Base-by-base conservation (phyloP, 2,113 vertebrate species). In the Diglossa brunneiventris region DNA sequence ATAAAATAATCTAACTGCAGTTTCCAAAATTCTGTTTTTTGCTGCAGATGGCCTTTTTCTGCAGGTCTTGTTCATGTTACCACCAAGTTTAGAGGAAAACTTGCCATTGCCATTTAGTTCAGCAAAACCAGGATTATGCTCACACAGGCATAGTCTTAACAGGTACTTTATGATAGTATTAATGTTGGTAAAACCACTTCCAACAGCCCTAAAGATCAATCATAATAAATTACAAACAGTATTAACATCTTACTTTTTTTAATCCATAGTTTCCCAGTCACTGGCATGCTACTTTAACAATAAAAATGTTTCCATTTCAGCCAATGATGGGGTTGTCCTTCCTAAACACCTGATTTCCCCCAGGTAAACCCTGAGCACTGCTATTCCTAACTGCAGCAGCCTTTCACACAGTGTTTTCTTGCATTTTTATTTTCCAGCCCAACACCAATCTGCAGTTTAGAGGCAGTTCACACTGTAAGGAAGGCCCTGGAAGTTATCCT, bases 1-100 rank as follows among this genome's bases (percentile, higher is more conserved):
- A 89, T 97, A 97, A 98, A 98, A 95, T 91, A 64, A 75, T 41
- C 44, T 55, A 78, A 55, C 5, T 68, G 37, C 52, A 78, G 28
- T 80, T 77, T 83, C 50, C 24, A n/a, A 27, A 74, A 30, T 22
- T 33, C 28, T 83, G 24, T 35, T 7, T 58, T 47, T 87, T 37
- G 13, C 63, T 53, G 68, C n/a, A 74, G 33, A n/a, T 39, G 44
- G 47, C 41, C 62, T 49, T 58, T 72, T 89, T 61, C 46, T 86
- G 44, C 21, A 85, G 55, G 31, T 67, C 87, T 75, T 44, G 58
- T 42, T 59, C 27, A 8, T 9, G 21, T 67, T 72, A 41, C 27
- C 2, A 5, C 66, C 61, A 73, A 47, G 18, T 80, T 77, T 46
- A 75, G 47, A 76, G 41, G 31, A 72, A 53, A n/a, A n/a, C n/a